These are phyloP conservation scores for Protonibea diacanthus DNA, from an alignment of 2,797 vertebrate genomes.

Conservation along the genomic window DNA sequence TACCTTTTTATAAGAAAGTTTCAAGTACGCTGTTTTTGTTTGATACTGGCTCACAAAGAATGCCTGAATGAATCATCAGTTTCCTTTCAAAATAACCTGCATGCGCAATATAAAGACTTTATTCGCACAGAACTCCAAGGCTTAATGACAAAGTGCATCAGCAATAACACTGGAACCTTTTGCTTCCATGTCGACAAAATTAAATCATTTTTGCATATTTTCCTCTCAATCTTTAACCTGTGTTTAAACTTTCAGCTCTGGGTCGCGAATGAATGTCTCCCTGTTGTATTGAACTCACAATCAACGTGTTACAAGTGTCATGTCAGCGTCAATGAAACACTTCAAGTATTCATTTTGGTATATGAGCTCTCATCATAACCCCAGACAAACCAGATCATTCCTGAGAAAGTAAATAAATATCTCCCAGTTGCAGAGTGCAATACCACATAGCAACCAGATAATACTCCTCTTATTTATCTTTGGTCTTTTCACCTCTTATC, in stretches of 20 bases:
- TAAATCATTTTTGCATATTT: background rate
- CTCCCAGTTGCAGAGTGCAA: background rate
- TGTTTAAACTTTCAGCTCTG: background rate
- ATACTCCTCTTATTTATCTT: too few relatives aligned
- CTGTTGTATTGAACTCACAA: background rate
- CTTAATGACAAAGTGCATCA: constrained; percentile 23
- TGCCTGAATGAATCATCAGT: constrained; percentile 61
- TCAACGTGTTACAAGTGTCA: background rate
- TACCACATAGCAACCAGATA: too few relatives aligned
- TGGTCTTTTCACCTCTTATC: too few relatives aligned
- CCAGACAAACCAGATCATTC: background rate
- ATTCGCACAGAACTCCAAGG: constrained; percentile 56
- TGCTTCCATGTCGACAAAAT: background rate
- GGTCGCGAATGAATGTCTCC: background rate
- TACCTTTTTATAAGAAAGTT: constrained; percentile 47
- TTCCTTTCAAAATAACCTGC: constrained; percentile 31
- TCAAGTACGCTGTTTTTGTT: constrained; percentile 5
- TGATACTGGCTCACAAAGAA: constrained; percentile 6
- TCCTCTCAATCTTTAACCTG: background rate
- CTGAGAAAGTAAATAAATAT: background rate
- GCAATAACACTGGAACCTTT: background rate
- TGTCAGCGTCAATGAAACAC: background rate
- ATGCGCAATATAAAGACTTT: constrained; percentile 22
- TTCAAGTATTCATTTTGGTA: background rate
- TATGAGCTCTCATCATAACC: background rate